Conservation (phyloP, 37 sponge, comb jelly and placozoan species). For the Geodia barretti region DNA sequence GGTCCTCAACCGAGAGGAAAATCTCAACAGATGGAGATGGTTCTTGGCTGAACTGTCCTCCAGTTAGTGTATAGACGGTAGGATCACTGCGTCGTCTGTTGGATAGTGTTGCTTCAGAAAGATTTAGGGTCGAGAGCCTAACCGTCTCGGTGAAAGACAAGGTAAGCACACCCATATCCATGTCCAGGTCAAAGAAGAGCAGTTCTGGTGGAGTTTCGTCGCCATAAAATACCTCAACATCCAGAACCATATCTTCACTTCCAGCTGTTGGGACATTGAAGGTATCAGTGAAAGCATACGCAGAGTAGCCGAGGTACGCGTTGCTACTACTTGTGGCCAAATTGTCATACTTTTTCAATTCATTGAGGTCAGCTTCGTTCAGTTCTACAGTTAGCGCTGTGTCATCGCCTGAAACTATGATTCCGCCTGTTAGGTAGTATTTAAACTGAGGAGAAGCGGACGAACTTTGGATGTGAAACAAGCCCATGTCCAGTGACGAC, state of each 20-base stretch:
- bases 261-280: constrained; percentile 51
- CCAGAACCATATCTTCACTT: constrained; percentile 9
- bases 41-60: constrained; percentile 41
- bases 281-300: constrained; percentile 59
- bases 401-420: constrained; percentile 15
- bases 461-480: constrained; percentile 42
- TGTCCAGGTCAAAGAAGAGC: constrained; percentile 66
- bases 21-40: constrained; percentile 49
- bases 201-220: constrained; percentile 64
- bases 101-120: constrained; percentile 42
- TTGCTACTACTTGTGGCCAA: constrained; percentile 45
- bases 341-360: constrained; percentile 53
- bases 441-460: not conserved
- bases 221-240: constrained; percentile 23
- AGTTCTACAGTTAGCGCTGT: constrained; percentile 40
- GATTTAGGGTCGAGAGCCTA: constrained; percentile 36
- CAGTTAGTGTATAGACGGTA: constrained; percentile 55
- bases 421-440: constrained; percentile 78
- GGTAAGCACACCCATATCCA: constrained; percentile 60
- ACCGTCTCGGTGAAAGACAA: constrained; percentile 85
- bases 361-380: constrained; percentile 75
- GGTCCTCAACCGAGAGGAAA: constrained; percentile 43
- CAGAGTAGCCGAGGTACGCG: constrained; percentile 62
- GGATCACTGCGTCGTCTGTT: constrained; percentile 1
- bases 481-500: constrained; percentile 57